phyloP scores from a whole-genome alignment of 1,140 invertebrate genomes.

The Protaetia brevitarsis region DNA sequence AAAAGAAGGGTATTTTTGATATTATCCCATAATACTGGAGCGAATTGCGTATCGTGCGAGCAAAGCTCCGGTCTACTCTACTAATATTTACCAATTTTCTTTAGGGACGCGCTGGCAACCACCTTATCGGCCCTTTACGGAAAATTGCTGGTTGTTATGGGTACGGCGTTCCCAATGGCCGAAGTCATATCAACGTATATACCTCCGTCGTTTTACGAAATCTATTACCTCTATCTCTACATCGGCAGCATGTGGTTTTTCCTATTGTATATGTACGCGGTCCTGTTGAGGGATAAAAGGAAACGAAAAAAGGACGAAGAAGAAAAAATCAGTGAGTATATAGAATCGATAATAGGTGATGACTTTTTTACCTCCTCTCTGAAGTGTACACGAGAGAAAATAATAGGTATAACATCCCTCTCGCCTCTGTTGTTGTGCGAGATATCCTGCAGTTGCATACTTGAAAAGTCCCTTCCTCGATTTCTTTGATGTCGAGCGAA shows the following conservation, averaged over 20 bases:
- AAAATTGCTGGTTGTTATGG: slow-evolving; percentile 92
- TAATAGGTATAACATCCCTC: neutral
- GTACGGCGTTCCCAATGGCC: slow-evolving; percentile 89
- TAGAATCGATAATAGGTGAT: neutral
- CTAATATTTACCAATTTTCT: slow-evolving; percentile 19
- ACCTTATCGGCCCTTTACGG: slow-evolving; percentile 89
- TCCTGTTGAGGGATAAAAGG: slow-evolving; percentile 62
- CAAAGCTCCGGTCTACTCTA: neutral
- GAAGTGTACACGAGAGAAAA: too few relatives aligned
- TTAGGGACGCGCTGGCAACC: slow-evolving; percentile 76
- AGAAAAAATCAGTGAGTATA: slow-evolving; percentile 27
- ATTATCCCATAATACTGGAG: too few relatives aligned
- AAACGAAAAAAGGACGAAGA: slow-evolving; percentile 38
- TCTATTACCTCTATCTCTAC: slow-evolving; percentile 87
- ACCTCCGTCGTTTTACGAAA: slow-evolving; percentile 86
- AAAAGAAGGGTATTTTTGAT: too few relatives aligned
- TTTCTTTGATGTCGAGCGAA: neutral
- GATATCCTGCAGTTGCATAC: neutral
- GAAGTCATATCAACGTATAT: slow-evolving; percentile 90
- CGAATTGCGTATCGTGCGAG: too few relatives aligned
- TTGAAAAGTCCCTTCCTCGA: neutral
- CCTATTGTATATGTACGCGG: slow-evolving; percentile 80
- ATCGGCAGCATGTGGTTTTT: slow-evolving; percentile 88
- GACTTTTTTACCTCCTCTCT: neutral
- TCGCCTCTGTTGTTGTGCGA: neutral